A percentile compares a stretch with the other conserved stretches of the same genome.
Conservation (phyloP, 35 echinoderm and acorn worm genomes). For the Diadema setosum region DNA sequence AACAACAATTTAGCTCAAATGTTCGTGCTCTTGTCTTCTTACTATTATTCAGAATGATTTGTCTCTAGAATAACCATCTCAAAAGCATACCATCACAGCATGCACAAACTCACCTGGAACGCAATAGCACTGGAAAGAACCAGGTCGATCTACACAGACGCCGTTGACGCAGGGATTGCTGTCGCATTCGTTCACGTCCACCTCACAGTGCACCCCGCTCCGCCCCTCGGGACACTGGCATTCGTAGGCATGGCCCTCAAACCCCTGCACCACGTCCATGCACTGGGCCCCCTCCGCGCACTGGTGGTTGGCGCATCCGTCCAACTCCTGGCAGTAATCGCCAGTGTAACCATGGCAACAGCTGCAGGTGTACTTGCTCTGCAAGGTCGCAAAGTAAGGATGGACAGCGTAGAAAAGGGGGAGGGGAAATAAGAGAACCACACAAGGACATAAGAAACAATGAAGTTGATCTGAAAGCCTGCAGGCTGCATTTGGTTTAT, state of each 20-base stretch:
- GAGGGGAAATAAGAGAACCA: not conserved
- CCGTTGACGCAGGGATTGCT: slow-evolving; percentile 79
- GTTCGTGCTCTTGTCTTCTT: not conserved
- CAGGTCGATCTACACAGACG: slow-evolving; percentile 63
- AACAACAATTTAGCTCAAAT: not conserved
- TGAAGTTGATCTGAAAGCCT: too few species aligned
- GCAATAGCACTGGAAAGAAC: slow-evolving; percentile 64
- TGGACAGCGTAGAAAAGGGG: not conserved
- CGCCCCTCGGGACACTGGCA: slow-evolving; percentile 79
- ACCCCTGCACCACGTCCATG: slow-evolving; percentile 79
- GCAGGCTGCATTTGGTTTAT: too few species aligned
- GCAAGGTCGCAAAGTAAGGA: too few species aligned
- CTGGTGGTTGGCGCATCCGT: slow-evolving; percentile 65
- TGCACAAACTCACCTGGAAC: slow-evolving; percentile 18
- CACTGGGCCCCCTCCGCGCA: slow-evolving; percentile 69
- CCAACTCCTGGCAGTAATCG: slow-evolving; percentile 57
- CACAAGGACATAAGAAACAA: too few species aligned
- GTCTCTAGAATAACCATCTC: too few species aligned
- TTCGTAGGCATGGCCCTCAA: slow-evolving; percentile 52
- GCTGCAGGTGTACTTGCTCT: slow-evolving; percentile 66
- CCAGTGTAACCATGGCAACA: slow-evolving; percentile 73
- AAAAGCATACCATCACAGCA: too few species aligned
- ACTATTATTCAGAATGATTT: not conserved
- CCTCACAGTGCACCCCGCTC: slow-evolving; percentile 67
- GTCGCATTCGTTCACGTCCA: slow-evolving; percentile 81